Base-by-base conservation (phyloP, 23 tunicate species). In the Trididemnum nubilum region DNA sequence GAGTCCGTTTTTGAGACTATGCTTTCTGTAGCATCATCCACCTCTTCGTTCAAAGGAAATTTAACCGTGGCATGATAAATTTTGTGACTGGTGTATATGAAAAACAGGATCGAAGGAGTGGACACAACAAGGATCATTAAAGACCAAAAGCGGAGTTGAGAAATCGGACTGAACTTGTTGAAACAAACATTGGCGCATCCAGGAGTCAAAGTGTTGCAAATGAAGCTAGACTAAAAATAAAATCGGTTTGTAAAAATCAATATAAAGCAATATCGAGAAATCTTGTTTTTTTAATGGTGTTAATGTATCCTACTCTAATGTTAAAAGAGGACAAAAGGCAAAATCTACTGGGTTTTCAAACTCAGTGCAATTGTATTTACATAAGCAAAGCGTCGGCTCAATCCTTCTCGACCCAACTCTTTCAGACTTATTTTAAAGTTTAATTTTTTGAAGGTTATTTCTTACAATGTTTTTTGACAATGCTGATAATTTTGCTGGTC, bases 111-210 rank as follows among this genome's bases (percentile, higher is more conserved):
- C 33, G 92, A 71, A 2, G 99, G 99, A 35, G 82, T 35, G 1
- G 96, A 82, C 18, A 90, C 95, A 5, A 86, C 81, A 69, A 95
- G 82, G 15, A 95, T 91, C 99, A 95, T 95, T 60, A 89, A 71
- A 19, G 99, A 95, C 99, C 99, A 95, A 61, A 73, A 95, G 33
- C 99, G 86, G 5, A 95, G 88, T 64, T 95, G 99, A 24, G 99
- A 95, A 25, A 95, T 95, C 32, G 99, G 99, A 72, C 92, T 82
- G 83, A 95, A 95, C 34, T 73, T 33, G 64, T 90, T 95, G 80
- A 89, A 95, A 61, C 99, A 95, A 33, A 95, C 96, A 31, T 95
- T 86, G 36, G 36, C 26, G 64, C 99, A 95, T 23, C 99, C 99
- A n/a, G 99, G 99, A 0, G 96, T 85, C 71, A 78, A 25, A 0